Evolutionary conservation across 2,888 invertebrate genomes (phyloP).

Genomic region (Tryphoninae sp.): DNA sequence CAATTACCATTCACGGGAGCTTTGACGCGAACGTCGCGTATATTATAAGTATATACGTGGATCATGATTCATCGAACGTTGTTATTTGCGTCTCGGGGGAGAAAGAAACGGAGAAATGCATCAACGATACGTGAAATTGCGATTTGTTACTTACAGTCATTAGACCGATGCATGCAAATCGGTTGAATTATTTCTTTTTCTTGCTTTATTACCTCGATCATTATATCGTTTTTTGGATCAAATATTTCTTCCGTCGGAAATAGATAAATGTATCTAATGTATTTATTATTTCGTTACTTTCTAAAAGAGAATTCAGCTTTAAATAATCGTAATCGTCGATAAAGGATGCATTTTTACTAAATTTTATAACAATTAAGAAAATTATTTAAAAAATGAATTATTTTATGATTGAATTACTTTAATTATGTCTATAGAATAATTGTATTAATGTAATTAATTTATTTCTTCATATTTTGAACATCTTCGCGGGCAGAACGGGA

Average conservation of each 20-base stretch:
- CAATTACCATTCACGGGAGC: conserved; percentile 49
- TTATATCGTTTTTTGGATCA: background rate
- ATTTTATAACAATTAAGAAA: too few relatives aligned
- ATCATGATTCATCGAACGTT: conserved; percentile 35
- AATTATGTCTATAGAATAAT: background rate
- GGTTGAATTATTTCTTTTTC: conserved; percentile 13
- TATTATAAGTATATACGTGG: background rate
- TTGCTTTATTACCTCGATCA: conserved; percentile 7
- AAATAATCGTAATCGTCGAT: background rate
- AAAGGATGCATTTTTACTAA: background rate
- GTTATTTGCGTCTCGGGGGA: background rate
- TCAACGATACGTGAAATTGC: conserved; percentile 50
- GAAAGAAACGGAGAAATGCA: conserved; percentile 24
- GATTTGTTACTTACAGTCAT: conserved; percentile 51
- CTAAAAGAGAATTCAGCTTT: background rate
- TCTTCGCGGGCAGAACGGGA: too few relatives aligned
- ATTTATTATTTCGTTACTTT: background rate
- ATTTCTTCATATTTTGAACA: too few relatives aligned
- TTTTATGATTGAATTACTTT: too few relatives aligned
- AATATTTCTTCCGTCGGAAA: background rate
- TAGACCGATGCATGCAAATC: conserved; percentile 39
- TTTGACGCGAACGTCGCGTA: conserved; percentile 53
- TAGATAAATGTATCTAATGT: background rate
- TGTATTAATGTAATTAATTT: too few relatives aligned
- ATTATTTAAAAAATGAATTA: too few relatives aligned